A percentile compares a stretch with the other conserved stretches of the same genome.
Conservation (phyloP, 23 tunicate species). For the Ciona savignyi region DNA sequence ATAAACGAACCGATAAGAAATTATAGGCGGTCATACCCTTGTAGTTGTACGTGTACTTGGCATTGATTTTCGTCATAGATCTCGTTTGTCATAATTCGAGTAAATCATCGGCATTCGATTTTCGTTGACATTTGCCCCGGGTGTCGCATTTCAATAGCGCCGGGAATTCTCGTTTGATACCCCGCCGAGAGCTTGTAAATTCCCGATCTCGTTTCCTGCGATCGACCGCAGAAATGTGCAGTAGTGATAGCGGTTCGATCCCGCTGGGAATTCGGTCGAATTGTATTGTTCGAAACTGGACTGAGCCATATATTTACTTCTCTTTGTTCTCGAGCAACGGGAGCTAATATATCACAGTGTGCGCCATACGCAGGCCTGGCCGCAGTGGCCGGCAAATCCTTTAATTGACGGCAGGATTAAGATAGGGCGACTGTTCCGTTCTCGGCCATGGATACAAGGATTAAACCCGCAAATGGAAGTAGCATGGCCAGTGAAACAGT, state of each 20-base stretch:
- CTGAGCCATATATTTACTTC: background rate
- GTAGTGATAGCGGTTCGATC: background rate
- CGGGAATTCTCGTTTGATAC: background rate
- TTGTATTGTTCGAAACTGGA: background rate
- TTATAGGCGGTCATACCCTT: no score
- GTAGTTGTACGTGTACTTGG: no score
- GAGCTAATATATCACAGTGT: background rate
- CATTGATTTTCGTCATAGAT: no score
- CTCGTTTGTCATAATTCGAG: background rate
- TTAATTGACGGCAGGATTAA: background rate
- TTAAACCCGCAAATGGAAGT: background rate
- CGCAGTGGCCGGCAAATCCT: background rate
- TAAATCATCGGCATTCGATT: background rate
- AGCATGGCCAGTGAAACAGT: no score
- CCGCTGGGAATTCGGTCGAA: background rate
- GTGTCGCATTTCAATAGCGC: background rate
- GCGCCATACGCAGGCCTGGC: background rate
- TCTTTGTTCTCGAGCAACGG: background rate
- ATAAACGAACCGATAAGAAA: no score
- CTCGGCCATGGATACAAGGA: background rate
- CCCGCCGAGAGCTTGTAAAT: conserved; percentile 1
- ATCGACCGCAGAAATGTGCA: background rate
- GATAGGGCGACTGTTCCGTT: background rate
- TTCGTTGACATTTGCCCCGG: background rate
- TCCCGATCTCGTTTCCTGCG: background rate